phyloP scores from a whole-genome alignment of 1,140 invertebrate species.

The Platorchestia sp. region DNA sequence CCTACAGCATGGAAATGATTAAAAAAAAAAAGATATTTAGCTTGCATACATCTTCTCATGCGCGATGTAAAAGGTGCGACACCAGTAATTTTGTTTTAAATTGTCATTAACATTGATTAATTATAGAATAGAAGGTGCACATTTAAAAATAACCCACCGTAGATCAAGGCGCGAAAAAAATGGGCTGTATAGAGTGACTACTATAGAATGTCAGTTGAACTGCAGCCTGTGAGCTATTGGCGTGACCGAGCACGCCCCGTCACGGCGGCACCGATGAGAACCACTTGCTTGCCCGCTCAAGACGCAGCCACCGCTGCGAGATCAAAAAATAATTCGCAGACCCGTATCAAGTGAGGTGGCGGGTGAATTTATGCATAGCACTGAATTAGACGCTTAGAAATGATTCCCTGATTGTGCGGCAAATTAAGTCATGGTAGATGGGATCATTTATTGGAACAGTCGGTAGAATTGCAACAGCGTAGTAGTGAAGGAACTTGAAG shows the following conservation, averaged over 20 bases:
- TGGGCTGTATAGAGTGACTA: not conserved
- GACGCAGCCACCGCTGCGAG: too few relatives aligned
- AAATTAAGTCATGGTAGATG: not conserved
- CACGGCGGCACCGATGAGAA: not conserved
- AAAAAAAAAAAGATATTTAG: too few relatives aligned
- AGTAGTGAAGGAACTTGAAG: not conserved
- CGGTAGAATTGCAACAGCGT: not conserved
- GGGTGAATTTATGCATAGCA: not conserved
- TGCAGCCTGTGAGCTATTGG: not conserved
- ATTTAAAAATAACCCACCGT: too few relatives aligned
- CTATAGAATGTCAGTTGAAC: not conserved
- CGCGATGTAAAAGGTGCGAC: too few relatives aligned
- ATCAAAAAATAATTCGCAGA: not conserved
- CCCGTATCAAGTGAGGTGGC: not conserved
- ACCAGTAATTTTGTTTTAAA: too few relatives aligned
- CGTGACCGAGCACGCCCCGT: not conserved
- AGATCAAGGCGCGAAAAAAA: not conserved
- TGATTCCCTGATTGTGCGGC: not conserved
- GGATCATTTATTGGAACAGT: not conserved
- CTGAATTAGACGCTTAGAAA: not conserved
- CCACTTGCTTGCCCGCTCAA: too few relatives aligned
- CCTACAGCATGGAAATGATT: too few relatives aligned
- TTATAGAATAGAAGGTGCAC: too few relatives aligned
- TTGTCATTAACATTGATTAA: too few relatives aligned
- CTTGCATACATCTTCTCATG: too few relatives aligned